Evolutionary conservation across 2,888 invertebrate species (phyloP).

Genomic region (Mactromeris polynyma): DNA sequence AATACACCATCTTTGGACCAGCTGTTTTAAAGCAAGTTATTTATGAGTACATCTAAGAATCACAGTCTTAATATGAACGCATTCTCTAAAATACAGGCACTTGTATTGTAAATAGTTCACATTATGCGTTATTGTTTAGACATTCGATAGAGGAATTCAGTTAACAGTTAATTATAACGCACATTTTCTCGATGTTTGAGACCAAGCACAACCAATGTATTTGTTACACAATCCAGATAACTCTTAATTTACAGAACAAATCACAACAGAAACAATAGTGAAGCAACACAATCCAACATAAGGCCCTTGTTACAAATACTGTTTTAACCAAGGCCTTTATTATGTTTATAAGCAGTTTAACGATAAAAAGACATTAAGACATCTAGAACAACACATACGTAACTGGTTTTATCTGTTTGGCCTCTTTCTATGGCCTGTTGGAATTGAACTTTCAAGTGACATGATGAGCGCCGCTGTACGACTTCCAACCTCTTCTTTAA

Average conservation of each 20-base stretch:
- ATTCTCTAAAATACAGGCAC: neutral
- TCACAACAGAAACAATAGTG: neutral
- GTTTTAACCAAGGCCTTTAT: neutral
- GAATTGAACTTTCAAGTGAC: too few species aligned
- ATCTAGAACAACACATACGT: too few species aligned
- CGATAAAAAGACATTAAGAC: neutral
- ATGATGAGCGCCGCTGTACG: too few species aligned
- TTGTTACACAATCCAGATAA: neutral
- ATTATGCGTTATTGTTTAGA: neutral
- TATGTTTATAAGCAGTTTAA: neutral
- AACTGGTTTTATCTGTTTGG: too few species aligned
- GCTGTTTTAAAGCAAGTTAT: too few species aligned
- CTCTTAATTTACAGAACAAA: neutral
- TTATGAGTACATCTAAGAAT: too few species aligned
- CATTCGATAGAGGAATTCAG: neutral
- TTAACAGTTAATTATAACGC: neutral
- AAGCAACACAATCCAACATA: neutral
- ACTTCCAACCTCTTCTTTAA: too few species aligned
- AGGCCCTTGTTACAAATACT: neutral
- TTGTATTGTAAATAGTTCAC: neutral
- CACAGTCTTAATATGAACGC: too few species aligned
- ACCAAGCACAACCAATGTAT: neutral
- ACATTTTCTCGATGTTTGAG: neutral
- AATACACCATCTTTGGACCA: too few species aligned
- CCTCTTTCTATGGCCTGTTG: too few species aligned